phyloP scores from a whole-genome alignment of 2,797 vertebrate species.

The Bradypus variegatus region DNA sequence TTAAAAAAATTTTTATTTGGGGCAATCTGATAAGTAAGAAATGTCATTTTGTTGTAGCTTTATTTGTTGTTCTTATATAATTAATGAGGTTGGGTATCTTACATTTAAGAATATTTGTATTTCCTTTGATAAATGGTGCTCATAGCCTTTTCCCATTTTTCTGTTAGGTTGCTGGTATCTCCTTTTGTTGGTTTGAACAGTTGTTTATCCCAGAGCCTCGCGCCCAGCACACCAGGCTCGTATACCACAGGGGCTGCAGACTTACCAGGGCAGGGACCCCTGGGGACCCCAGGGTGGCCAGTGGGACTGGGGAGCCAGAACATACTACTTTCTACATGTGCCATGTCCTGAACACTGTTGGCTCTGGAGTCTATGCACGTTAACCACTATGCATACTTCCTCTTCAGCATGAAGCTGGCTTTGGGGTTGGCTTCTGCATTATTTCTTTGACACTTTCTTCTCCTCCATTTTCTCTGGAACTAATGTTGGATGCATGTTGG shows the following conservation, averaged over 20 bases:
- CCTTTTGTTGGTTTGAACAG: neutral
- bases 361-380: neutral
- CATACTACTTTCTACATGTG: neutral
- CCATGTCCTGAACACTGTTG: neutral
- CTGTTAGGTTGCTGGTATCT: neutral
- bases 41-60: neutral
- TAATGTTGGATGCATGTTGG: neutral
- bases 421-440: neutral
- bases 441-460: neutral
- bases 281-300: neutral
- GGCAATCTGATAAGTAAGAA: neutral
- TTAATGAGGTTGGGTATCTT: neutral
- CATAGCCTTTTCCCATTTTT: neutral
- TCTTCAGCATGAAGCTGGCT: neutral
- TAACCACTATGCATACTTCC: neutral
- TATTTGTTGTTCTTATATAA: neutral
- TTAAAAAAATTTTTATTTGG: neutral
- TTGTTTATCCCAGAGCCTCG: neutral
- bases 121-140: neutral
- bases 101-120: neutral
- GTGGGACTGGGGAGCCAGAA: neutral
- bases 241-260: neutral
- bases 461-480: neutral
- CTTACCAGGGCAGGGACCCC: neutral
- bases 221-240: rapidly evolving